Conservation (phyloP, 2,888 invertebrate genomes). For the Ophion slaviceki region DNA sequence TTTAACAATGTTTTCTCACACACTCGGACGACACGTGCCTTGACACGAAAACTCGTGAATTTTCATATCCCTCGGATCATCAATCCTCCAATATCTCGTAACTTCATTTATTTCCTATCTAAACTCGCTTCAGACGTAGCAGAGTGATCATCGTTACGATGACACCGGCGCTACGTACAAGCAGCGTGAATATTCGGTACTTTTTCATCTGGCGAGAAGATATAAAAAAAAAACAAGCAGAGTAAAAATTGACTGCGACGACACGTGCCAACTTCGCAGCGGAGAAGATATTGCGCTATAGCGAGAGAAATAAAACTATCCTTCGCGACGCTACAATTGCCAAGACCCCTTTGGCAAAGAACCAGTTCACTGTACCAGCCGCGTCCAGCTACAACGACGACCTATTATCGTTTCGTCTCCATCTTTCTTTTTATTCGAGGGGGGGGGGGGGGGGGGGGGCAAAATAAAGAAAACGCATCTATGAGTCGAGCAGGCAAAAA, state of each 20-base stretch:
- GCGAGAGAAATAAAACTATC: constrained; percentile 50
- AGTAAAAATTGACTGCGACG: constrained; percentile 29
- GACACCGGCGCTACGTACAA: constrained; percentile 30
- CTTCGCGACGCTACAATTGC: constrained; percentile 62
- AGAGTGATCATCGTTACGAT: constrained; percentile 9
- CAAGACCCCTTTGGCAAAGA: constrained; percentile 69
- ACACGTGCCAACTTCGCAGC: constrained; percentile 69
- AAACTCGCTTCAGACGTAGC: constrained; percentile 34
- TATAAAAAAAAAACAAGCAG: not conserved
- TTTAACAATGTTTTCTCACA: constrained; percentile 28
- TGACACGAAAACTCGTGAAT: constrained; percentile 46
- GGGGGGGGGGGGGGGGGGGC: no score
- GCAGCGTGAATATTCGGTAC: constrained; percentile 3
- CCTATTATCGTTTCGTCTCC: constrained; percentile 66
- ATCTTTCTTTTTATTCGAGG: constrained; percentile 34
- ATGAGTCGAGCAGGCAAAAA: not conserved
- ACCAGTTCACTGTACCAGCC: constrained; percentile 65
- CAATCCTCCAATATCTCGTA: constrained; percentile 16
- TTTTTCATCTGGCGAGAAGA: constrained; percentile 2
- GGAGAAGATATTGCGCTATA: constrained; percentile 38
- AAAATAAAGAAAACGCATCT: not conserved
- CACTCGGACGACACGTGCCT: constrained; percentile 19
- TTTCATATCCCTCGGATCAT: constrained; percentile 40
- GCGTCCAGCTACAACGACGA: constrained; percentile 56
- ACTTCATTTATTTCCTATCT: constrained; percentile 22